Base-by-base conservation (phyloP, 2,797 vertebrate species). In the Muscicapa striata region DNA sequence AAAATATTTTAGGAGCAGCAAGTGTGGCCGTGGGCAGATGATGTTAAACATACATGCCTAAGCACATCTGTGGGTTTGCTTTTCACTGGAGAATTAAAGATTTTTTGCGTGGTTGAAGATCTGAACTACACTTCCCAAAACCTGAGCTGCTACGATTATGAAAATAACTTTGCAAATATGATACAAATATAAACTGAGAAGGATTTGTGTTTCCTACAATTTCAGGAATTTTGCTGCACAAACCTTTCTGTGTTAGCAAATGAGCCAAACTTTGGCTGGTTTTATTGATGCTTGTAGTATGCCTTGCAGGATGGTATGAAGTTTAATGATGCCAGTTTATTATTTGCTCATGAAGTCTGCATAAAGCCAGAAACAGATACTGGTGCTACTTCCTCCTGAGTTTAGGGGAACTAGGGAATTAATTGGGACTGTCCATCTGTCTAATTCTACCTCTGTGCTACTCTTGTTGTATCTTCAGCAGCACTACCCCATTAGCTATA, bases 1-100 rank as follows among this genome's bases (percentile, higher is more conserved):
- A 75, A 62, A 92, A 49, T 77, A 85, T 84, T 95, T 70, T 76
- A 46, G 58, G 76, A 90, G 49, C 49, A 89, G 61, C 49, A 85
- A 92, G 55, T 45, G 36, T 70, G 76, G 32, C 51, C 30, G 75
- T 80, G 87, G 70, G 88, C 86, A 89, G 85, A 84, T 63, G 70
- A 85, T 83, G 51, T 95, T 94, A 87, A 93, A 63, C 34, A 27
- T 74, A 63, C 10, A 3, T 73, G 70, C 34, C 64, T 89, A 90
- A 85, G 86, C 54, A 57, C 52, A 84, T 90, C 66, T 93, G 51
- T 86, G 51, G 34, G 49, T 23, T 89, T 90, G 55, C 55, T 80
- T 84, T 82, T 79, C 45, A 36, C 49, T 49, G 61, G 24, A 87
- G 54, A 93, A 81, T 73, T 79, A 52, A 66, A 70, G 58, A 55